Evolutionary conservation across 2,888 invertebrate genomes (phyloP).

Genomic region (Congeria kusceri): DNA sequence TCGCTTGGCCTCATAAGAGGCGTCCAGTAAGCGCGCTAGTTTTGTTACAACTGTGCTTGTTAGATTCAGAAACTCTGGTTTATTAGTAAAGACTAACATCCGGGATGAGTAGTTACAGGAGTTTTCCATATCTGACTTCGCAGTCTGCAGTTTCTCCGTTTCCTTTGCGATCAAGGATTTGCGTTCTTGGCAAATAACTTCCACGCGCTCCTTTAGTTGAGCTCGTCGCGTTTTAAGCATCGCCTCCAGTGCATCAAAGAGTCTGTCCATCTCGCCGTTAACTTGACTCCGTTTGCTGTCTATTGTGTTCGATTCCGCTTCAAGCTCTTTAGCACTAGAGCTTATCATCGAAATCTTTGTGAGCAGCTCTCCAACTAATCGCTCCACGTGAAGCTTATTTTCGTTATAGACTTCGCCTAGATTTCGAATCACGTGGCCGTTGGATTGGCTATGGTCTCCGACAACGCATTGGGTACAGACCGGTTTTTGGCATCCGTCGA

Average conservation of each 20-base stretch:
- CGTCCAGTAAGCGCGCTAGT: slow-evolving; percentile 51
- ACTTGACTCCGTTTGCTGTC: slow-evolving; percentile 55
- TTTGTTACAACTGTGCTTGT: slow-evolving; percentile 57
- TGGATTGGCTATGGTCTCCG: slow-evolving; percentile 63
- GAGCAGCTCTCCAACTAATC: slow-evolving; percentile 65
- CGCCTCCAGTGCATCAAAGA: slow-evolving; percentile 60
- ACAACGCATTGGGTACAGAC: slow-evolving; percentile 71
- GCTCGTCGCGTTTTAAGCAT: slow-evolving; percentile 57
- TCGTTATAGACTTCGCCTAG: slow-evolving; percentile 68
- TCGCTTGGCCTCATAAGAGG: slow-evolving; percentile 34
- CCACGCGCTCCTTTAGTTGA: slow-evolving; percentile 63
- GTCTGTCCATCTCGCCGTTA: slow-evolving; percentile 58
- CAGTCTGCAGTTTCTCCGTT: slow-evolving; percentile 45
- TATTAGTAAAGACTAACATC: slow-evolving; percentile 67
- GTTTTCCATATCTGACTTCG: slow-evolving; percentile 62
- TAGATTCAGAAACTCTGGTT: slow-evolving; percentile 68
- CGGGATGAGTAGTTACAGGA: slow-evolving; percentile 67
- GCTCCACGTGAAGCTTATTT: slow-evolving; percentile 62
- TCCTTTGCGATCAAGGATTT: slow-evolving; percentile 51
- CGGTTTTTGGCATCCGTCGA: slow-evolving; percentile 61
- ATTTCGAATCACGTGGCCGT: slow-evolving; percentile 65
- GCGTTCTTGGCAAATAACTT: slow-evolving; percentile 60
- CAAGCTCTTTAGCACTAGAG: slow-evolving; percentile 59
- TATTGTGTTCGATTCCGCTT: slow-evolving; percentile 48
- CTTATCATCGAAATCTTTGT: slow-evolving; percentile 63